phyloP scores from a whole-genome alignment of 2,113 vertebrate species.

The Hiodon alosoides region DNA sequence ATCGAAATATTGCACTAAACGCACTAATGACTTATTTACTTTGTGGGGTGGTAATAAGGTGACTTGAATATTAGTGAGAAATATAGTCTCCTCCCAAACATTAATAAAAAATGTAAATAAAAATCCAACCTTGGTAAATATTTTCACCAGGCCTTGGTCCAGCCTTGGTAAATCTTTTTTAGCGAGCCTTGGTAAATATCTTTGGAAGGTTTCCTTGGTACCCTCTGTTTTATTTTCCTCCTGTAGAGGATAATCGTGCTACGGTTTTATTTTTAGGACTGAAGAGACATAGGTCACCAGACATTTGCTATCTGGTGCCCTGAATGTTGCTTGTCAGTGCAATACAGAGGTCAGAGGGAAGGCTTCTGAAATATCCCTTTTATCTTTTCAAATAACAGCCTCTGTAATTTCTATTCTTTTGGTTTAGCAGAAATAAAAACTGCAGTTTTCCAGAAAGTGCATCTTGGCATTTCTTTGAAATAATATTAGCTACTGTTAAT shows the following conservation, averaged over 20 bases:
- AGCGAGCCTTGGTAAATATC: conserved; percentile 14
- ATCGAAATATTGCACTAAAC: background rate
- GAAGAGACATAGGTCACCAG: conserved; percentile 37
- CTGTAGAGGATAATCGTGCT: conserved; percentile 23
- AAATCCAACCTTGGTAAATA: too few relatives aligned
- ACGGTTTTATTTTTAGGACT: conserved; percentile 53
- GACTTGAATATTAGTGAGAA: too few relatives aligned
- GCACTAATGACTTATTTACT: background rate
- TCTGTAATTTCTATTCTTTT: conserved; percentile 17
- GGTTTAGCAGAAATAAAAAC: conserved; percentile 20
- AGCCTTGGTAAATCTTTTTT: too few relatives aligned
- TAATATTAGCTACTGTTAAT: conserved; percentile 4
- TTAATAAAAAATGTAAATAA: too few relatives aligned
- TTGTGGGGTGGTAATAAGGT: background rate
- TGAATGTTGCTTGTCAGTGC: conserved; percentile 16
- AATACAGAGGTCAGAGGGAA: background rate
- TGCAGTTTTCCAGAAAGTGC: conserved; percentile 10
- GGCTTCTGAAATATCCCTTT: conserved; percentile 25
- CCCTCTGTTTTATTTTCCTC: conserved; percentile 24
- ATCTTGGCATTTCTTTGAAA: conserved; percentile 8
- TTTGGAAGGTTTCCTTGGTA: conserved; percentile 17
- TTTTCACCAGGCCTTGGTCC: too few relatives aligned
- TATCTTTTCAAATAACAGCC: conserved; percentile 18
- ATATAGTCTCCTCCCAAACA: too few relatives aligned
- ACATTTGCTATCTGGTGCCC: conserved; percentile 35